A percentile compares a stretch with the other conserved stretches of the same genome.
phyloP scores from a whole-genome alignment of 1,140 invertebrate genomes.

The Heliconius nattereri region DNA sequence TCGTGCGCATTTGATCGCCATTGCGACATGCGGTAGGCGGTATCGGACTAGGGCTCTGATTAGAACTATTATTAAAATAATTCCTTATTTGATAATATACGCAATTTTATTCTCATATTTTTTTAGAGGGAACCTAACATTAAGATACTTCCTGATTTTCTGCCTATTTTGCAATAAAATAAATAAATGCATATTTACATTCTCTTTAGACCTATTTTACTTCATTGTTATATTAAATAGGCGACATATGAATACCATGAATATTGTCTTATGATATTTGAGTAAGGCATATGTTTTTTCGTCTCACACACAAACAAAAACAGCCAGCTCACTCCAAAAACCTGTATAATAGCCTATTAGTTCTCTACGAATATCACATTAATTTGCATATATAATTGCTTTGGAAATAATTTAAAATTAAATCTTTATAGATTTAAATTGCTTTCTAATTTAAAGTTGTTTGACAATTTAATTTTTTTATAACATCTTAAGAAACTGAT shows the following conservation, averaged over 20 bases:
- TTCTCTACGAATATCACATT: not conserved
- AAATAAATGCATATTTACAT: too few relatives aligned
- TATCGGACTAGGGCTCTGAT: slow-evolving; percentile 2
- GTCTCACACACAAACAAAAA: not conserved
- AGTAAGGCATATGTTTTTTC: too few relatives aligned
- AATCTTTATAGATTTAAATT: not conserved
- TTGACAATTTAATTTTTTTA: slow-evolving; percentile 10
- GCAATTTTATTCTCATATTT: too few relatives aligned
- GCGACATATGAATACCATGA: too few relatives aligned
- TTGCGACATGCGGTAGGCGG: slow-evolving; percentile 31
- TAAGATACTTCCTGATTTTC: too few relatives aligned
- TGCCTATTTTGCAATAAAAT: too few relatives aligned
- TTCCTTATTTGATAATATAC: too few relatives aligned
- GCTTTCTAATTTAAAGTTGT: slow-evolving; percentile 4
- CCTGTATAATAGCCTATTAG: slow-evolving; percentile 5
- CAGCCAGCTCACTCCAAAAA: not conserved
- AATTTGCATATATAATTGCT: slow-evolving; percentile 4
- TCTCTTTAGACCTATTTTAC: too few relatives aligned
- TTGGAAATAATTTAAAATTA: not conserved
- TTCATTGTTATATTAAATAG: too few relatives aligned
- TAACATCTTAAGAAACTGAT: not conserved
- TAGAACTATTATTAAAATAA: not conserved
- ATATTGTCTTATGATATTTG: too few relatives aligned
- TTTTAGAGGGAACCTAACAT: too few relatives aligned
- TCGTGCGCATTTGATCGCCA: slow-evolving; percentile 30